A percentile compares a stretch with the other conserved stretches of the same genome.
These are phyloP conservation scores for Lypha dubia DNA, from an alignment of 2,888 invertebrate species.

Conservation along the genomic window DNA sequence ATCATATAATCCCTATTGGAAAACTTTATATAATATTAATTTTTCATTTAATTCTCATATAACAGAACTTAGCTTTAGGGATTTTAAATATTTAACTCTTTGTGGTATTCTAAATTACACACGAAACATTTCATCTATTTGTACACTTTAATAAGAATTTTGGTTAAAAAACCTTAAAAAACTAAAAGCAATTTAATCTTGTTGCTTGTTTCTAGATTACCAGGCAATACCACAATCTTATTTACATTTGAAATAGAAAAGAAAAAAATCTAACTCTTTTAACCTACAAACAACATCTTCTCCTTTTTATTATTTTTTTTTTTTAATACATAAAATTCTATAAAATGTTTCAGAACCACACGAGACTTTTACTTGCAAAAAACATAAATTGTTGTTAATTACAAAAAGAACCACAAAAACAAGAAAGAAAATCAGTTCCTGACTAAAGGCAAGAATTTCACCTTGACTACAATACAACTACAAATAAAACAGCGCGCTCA, in stretches of 20 bases:
- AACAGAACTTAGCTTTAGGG: too few species aligned
- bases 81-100: too few species aligned
- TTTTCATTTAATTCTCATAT: too few species aligned
- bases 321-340: too few species aligned
- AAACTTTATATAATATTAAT: too few species aligned
- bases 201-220: neutral
- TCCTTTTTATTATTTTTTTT: neutral
- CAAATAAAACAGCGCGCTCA: neutral
- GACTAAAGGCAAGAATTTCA: conserved; percentile 33
- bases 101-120: too few species aligned
- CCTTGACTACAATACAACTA: conserved; percentile 35
- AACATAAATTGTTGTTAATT: conserved; percentile 28
- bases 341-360: conserved; percentile 9
- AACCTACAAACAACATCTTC: neutral
- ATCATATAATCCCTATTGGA: too few species aligned
- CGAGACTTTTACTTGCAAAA: conserved; percentile 10
- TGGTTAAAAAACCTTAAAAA: neutral
- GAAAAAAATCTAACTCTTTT: neutral
- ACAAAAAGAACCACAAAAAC: conserved; percentile 4
- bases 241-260: conserved; percentile 10
- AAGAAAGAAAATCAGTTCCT: neutral
- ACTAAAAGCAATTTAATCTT: conserved; percentile 18
- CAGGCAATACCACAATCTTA: neutral
- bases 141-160: neutral
- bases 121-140: too few species aligned